Evolutionary conservation across 2,113 vertebrate genomes (phyloP), one percentile per base, ranked within the genome.

Genomic region (Felis chaus): DNA sequence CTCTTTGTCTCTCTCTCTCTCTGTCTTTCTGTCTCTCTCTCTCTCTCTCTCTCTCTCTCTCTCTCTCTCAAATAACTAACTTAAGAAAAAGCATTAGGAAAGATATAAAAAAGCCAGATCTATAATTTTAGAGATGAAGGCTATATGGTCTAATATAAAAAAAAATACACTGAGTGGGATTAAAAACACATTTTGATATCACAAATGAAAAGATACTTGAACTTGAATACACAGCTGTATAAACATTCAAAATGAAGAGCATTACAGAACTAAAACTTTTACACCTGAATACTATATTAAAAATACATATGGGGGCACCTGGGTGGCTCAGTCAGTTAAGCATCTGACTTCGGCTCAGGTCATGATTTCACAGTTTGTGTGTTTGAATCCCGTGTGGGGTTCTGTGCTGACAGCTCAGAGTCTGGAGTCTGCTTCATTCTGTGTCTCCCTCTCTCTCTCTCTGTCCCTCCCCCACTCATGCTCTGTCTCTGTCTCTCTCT

Each of bases 231-330:
- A 55, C 7, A 85, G 33, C 12, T 91, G 33, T 81, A 25, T n/a
- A n/a, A 91, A 81, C 61, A 41, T 53, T 93, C 36, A 61, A 97
- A 93, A 85, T 84, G 31, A 84, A 65, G 7, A 29, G 16, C 41
- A 48, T 76, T 27, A 36, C 10, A 68, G 2, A 85, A 85, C 13
- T 74, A 88, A 82, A 89, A 85, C 19, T 31, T 89, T 78, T 61
- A 80, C 31, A 73, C 33, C 27, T 74, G n/a, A n/a, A 8, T 81
- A 55, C 1, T 76, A 39, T 82, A 79, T 84, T 71, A 15, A 88
- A 93, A 87, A 63, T 68, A 8, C 10, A 57, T 61, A 39, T 79
- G 73, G 3, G 21, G 57, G 57, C 21, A 3, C 21, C 21, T 61
- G 57, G 57, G 21, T 23, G 21, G 57, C 3, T 61, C 19, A 61